phyloP scores from a whole-genome alignment of 2,113 vertebrate genomes.

The Ctenomys sociabilis region DNA sequence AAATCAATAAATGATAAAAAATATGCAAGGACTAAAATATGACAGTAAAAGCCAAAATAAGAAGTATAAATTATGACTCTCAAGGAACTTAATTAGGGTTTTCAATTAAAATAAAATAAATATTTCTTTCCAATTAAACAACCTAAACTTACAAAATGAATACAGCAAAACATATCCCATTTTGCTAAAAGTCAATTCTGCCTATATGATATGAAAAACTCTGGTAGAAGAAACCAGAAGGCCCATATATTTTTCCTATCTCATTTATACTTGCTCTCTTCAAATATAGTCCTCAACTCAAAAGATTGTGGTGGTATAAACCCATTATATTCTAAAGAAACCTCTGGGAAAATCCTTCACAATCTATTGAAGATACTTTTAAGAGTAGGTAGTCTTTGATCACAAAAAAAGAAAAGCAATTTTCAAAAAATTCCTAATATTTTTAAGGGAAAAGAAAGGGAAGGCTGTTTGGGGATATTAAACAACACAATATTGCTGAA shows the following conservation, averaged over 20 bases:
- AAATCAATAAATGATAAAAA: conserved; percentile 13
- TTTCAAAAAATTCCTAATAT: conserved; percentile 66
- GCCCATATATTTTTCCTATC: background rate
- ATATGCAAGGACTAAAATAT: conserved; percentile 37
- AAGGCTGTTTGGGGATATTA: conserved; percentile 51
- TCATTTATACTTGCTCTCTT: background rate
- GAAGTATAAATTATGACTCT: conserved; percentile 48
- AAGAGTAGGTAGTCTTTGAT: conserved; percentile 74
- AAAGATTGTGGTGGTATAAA: conserved; percentile 52
- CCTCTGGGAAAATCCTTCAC: conserved; percentile 76
- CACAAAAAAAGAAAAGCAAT: conserved; percentile 23
- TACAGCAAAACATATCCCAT: conserved; percentile 15
- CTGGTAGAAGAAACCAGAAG: background rate
- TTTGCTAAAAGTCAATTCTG: background rate
- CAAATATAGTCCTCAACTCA: conserved; percentile 62
- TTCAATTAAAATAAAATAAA: conserved; percentile 46
- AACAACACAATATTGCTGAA: conserved; percentile 68
- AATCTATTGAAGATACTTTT: conserved; percentile 82
- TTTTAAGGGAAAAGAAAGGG: conserved; percentile 32
- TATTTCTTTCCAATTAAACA: conserved; percentile 61
- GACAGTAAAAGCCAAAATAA: background rate
- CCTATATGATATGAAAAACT: background rate
- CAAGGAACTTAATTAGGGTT: conserved; percentile 52
- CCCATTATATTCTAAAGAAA: conserved; percentile 69
- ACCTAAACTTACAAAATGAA: background rate